Base-by-base conservation (phyloP, 1,140 invertebrate species). In the Drosophila guanche region DNA sequence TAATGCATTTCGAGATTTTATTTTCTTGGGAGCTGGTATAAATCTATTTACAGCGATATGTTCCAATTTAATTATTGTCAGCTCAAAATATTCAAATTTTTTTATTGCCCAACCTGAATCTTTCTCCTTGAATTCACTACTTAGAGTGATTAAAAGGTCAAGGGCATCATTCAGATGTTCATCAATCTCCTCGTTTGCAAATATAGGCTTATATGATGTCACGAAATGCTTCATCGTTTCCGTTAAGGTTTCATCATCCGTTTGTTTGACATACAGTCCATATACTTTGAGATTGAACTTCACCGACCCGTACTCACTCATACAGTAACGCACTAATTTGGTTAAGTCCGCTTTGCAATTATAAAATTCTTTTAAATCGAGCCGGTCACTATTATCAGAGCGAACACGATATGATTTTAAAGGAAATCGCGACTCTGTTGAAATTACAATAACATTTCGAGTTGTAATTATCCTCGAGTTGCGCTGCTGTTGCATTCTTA, bases 61-160 rank as follows among this genome's bases (percentile, higher is more conserved):
- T 0, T 42, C n/a, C 14, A 6, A 42, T 42, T n/a, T 12, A 5
- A 42, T 42, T 14, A n/a, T 42, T 5, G 29, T 33, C 3, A 33
- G 29, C 2, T 33, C 29, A 42, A 42, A 14, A 42, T n/a, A 42
- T n/a, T 42, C 6, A 14, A 42, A 42, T 14, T 5, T 42, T n/a
- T 42, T 12, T 42, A 42, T 42, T 42, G 41, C 41, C 41, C 41
- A 42, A n/a, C 41, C 14, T n/a, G 41, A 42, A 42, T 42, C 41
- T 6, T 42, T 42, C 14, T 42, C 41, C 14, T 42, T 5, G 14
- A 42, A 42, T 42, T 42, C 12, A 42, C 41, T 42, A 14, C 41
- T 42, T 14, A 42, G 14, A 42, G 41, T 12, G n/a, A 42, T n/a
- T 42, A 42, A 42, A n/a, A 5, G 4, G 4, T 42, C 41, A 2